Evolutionary conservation across 2,797 vertebrate species (phyloP), one percentile per base, ranked within the genome.

Genomic region (Peromyscus attwateri): DNA sequence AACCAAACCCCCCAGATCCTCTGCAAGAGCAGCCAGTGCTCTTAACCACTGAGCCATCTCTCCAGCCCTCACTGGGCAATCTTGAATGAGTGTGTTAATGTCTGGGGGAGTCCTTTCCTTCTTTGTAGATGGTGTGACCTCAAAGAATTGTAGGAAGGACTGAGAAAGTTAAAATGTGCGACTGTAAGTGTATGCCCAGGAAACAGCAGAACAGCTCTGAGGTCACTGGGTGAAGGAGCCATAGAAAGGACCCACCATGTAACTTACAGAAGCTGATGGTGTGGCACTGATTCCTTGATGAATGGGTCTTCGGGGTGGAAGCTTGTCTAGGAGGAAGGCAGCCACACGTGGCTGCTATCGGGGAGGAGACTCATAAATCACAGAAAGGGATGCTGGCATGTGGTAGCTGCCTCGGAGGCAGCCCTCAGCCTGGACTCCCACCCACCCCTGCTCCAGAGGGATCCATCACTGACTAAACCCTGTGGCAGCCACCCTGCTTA

Each of bases 351-450:
- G 90, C 81, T 93, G 83, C 13, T 88, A 57, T 57, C 88, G 88
- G 62, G 62, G 13, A 87, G 87, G 91, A 97, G 94, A 96, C 57
- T 97, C 97, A 95, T 96, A 92, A 96, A 95, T 96, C 95, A 95
- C 57, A 52, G 64, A 80, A 60, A 89, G 95, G 71, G n/a, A 89
- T 66, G 73, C 16, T 96, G 96, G 93, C 94, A 76, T 29, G 68
- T 87, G 62, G 85, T 96, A 92, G 82, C 92, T 89, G 89, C 83
- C 83, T 96, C 70, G 62, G 64, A 1, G 0, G 68, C 57, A 92
- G 75, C 40, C 46, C 85, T 83, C 3, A 29, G 55, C 89, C 60
- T 73, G n/a, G 83, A 62, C 83, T 71, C 0, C 0, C 4, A 34
- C 57, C 66, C 14, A n/a, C 46, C 27, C 19, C 52, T 1, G 12